These are phyloP conservation scores for Hemibagrus guttatus DNA, from an alignment of 2,797 vertebrate species.

Conservation along the genomic window DNA sequence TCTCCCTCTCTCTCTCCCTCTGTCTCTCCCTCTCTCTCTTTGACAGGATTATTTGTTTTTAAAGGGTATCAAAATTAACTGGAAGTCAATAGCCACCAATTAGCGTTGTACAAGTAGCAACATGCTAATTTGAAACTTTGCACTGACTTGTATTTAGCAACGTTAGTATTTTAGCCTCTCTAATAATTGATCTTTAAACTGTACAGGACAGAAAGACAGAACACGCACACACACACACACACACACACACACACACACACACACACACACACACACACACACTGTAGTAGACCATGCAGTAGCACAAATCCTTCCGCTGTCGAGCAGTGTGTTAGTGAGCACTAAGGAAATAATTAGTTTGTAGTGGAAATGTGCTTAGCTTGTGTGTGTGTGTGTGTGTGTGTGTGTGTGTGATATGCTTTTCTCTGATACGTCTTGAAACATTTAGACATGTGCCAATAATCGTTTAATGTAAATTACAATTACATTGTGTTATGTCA, in stretches of 20 bases:
- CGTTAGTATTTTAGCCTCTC: not conserved
- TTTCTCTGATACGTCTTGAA: not conserved
- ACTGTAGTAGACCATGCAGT: not conserved
- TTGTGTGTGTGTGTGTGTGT: not conserved
- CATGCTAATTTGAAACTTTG: not conserved
- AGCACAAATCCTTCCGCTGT: not conserved
- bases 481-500: not conserved
- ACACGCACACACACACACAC: not conserved
- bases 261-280: conserved; percentile 1
- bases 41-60: not conserved
- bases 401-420: not conserved
- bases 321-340: not conserved
- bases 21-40: no score
- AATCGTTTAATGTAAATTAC: not conserved
- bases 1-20: not conserved
- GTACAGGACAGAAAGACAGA: not conserved
- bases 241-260: not conserved
- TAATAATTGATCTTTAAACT: not conserved
- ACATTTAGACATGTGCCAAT: not conserved
- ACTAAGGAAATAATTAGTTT: not conserved
- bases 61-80: not conserved
- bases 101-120: not conserved
- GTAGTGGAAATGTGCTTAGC: not conserved
- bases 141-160: not conserved
- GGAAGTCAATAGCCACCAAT: not conserved